Conservation (phyloP, 2,113 vertebrate genomes). For the Athene cunicularia region DNA sequence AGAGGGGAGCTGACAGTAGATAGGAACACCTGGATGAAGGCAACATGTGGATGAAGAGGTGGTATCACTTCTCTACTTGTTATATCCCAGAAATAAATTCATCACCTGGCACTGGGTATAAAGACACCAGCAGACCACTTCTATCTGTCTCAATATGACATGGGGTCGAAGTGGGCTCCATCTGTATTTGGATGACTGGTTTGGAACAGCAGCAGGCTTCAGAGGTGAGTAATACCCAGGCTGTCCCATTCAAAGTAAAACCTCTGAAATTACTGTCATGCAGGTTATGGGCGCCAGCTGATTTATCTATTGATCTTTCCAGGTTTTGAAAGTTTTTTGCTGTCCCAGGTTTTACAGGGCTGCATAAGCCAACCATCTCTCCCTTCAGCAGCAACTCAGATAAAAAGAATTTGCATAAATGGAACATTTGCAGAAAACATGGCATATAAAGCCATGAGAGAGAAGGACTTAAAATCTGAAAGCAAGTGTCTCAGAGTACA, state of each 20-base stretch:
- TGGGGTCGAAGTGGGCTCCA: accelerated
- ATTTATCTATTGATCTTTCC: background rate
- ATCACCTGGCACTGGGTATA: background rate
- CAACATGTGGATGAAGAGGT: background rate
- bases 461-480: background rate
- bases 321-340: background rate
- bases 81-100: background rate
- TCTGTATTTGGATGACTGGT: background rate
- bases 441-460: background rate
- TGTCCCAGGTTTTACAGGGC: background rate
- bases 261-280: background rate
- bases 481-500: background rate
- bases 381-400: background rate
- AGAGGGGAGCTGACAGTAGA: background rate
- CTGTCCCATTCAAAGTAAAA: background rate
- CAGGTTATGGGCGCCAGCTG: background rate
- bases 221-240: background rate
- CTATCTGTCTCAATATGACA: accelerated
- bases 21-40: background rate
- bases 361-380: background rate
- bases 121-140: background rate
- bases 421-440: background rate
- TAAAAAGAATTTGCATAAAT: background rate
- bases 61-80: background rate
- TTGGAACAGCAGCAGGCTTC: background rate